Evolutionary conservation across 2,113 vertebrate genomes (phyloP), one percentile per base, ranked within the genome.

Genomic region (Coracopsis vasa): DNA sequence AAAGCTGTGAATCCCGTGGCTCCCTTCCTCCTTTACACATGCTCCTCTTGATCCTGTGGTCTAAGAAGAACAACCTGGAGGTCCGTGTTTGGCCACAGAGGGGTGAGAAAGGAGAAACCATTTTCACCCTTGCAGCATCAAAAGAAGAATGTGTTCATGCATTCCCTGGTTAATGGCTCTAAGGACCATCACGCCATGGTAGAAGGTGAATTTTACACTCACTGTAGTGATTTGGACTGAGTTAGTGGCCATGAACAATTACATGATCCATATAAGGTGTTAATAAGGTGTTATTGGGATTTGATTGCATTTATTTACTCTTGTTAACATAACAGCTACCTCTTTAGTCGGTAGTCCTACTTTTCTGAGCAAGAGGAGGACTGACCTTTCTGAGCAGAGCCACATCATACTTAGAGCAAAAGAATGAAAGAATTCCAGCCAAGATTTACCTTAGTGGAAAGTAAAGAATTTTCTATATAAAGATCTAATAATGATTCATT

Each of bases 191-290:
- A 2, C 1, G 5, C 60, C 41, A 6, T 18, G 18, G 54, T 5
- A 54, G 39, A n/a, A 79, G 51, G 8, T 35, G 77, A 51, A 86
- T 83, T 88, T 61, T n/a, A 39, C 19, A 11, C 25, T 33, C 35
- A 20, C n/a, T 14, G 70, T 54, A 74, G 39, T 50, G 47, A 39
- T 78, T 12, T 73, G 71, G 18, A 45, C 62, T 77, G 71, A 37
- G 41, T 14, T 61, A 37, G 31, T 94, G 72, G 37, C n/a, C 21
- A 1, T 2, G 20, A 12, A 31, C 64, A 21, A 25, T 51, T 45
- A 44, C n/a, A 24, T 0, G 0, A 35, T 62, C 17, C 42, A 82
- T 20, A 28, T 39, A 69, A 7, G 1, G 14, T 77, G 27, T 56
- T 60, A 25, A 31, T 39, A 48, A 7, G 1, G 16, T 73, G 27